Evolutionary conservation across 2,888 invertebrate genomes (phyloP).

Genomic region (Scaeva pyrastri): DNA sequence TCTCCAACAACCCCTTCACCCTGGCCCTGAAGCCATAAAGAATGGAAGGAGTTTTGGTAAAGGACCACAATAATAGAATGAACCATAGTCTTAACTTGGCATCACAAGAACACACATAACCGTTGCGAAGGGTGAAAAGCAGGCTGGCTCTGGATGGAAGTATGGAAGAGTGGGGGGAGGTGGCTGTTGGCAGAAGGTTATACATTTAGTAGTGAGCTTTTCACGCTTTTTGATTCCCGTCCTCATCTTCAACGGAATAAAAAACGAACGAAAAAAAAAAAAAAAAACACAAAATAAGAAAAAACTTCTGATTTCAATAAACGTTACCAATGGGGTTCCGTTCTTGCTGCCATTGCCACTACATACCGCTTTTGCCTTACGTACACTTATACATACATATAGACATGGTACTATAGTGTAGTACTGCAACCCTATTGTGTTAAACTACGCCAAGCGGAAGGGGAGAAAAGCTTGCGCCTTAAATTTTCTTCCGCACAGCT

Average conservation of each 20-base stretch:
- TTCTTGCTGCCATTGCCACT: slow-evolving; percentile 54
- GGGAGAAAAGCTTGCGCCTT: slow-evolving; percentile 45
- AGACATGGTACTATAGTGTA: neutral
- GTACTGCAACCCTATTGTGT: slow-evolving; percentile 64
- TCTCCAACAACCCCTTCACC: neutral
- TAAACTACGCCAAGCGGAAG: slow-evolving; percentile 32
- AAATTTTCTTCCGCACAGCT: slow-evolving; percentile 15
- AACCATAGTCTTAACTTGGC: slow-evolving; percentile 66
- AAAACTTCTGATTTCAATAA: slow-evolving; percentile 74
- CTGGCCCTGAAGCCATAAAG: neutral
- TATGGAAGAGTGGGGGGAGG: neutral
- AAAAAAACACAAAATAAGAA: neutral
- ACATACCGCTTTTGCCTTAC: slow-evolving; percentile 34
- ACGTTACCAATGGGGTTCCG: slow-evolving; percentile 73
- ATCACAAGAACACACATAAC: slow-evolving; percentile 15
- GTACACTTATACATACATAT: too few relatives aligned
- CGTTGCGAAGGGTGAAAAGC: neutral
- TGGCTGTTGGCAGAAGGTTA: neutral
- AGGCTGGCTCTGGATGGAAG: too few relatives aligned
- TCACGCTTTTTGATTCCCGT: slow-evolving; percentile 72
- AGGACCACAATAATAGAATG: slow-evolving; percentile 67
- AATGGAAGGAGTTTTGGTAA: slow-evolving; percentile 16
- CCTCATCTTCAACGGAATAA: slow-evolving; percentile 20
- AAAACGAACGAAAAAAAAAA: slow-evolving; percentile 6
- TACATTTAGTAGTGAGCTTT: slow-evolving; percentile 66